Conservation (phyloP, 2,797 vertebrate genomes). For the Pagetopsis macropterus region DNA sequence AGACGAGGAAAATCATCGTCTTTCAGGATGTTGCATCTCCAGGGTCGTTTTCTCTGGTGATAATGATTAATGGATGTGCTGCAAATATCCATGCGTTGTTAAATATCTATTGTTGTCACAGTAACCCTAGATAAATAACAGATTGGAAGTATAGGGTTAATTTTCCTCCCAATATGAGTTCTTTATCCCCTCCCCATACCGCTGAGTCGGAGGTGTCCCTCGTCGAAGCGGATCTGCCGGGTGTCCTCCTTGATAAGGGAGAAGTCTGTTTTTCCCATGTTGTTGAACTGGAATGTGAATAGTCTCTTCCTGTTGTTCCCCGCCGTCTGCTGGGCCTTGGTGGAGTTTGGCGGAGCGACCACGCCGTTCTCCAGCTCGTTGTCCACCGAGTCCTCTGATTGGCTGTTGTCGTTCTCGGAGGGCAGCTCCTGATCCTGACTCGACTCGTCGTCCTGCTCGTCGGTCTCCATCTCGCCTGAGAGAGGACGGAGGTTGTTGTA, state of each 20-base stretch:
- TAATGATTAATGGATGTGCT: neutral
- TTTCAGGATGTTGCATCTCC: neutral
- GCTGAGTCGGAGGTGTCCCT: slow-evolving; percentile 93
- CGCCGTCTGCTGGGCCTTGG: slow-evolving; percentile 85
- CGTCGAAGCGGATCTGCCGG: slow-evolving; percentile 95
- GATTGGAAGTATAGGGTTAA: no score
- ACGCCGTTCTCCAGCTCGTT: slow-evolving; percentile 96
- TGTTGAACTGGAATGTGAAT: slow-evolving; percentile 99
- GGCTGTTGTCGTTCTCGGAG: slow-evolving; percentile 98
- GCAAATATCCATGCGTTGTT: no score
- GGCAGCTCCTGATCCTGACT: slow-evolving; percentile 98
- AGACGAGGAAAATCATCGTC: neutral
- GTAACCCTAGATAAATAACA: no score
- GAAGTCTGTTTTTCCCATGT: slow-evolving; percentile 96
- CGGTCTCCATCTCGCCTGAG: slow-evolving; percentile 97
- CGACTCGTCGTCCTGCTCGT: slow-evolving; percentile 97
- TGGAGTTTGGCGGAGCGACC: slow-evolving; percentile 85
- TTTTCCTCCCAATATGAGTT: neutral
- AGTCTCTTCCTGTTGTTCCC: slow-evolving; percentile 89
- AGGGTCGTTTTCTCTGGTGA: neutral
- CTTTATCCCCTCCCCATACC: slow-evolving; percentile 75
- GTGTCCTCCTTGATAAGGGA: slow-evolving; percentile 95
- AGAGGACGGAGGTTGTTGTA: neutral
- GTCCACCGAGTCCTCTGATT: slow-evolving; percentile 98
- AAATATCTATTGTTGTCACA: no score